Evolutionary conservation across 2,888 invertebrate genomes (phyloP).

Genomic region (Drosophila pseudotalamancana): DNA sequence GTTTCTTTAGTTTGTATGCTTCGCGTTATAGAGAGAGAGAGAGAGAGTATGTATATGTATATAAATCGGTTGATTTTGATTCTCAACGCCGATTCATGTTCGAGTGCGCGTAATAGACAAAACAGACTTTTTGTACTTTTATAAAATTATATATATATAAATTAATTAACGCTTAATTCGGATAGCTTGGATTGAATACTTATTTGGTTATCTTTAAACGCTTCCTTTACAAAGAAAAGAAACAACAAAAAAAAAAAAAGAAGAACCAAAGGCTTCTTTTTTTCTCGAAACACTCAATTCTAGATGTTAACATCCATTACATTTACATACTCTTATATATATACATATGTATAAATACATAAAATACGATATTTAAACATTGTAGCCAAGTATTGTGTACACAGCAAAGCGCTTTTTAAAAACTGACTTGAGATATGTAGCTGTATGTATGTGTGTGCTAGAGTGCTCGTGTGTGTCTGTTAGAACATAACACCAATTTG

Average conservation of each 20-base stretch:
- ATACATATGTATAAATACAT: slow-evolving; percentile 44
- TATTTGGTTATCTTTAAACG: slow-evolving; percentile 12
- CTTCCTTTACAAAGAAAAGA: slow-evolving; percentile 25
- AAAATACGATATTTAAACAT: slow-evolving; percentile 45
- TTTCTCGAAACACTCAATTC: slow-evolving; percentile 52
- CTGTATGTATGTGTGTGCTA: slow-evolving; percentile 10
- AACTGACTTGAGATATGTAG: slow-evolving; percentile 33
- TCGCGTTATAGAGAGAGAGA: slow-evolving; percentile 7
- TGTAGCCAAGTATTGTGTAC: slow-evolving; percentile 53
- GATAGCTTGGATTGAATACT: slow-evolving; percentile 36
- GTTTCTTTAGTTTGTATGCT: slow-evolving; percentile 40
- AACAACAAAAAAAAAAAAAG: slow-evolving; percentile 5
- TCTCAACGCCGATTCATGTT: slow-evolving; percentile 36
- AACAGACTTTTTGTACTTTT: slow-evolving; percentile 74
- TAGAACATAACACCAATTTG: slow-evolving; percentile 22
- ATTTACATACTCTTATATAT: slow-evolving; percentile 55
- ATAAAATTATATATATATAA: slow-evolving; percentile 62
- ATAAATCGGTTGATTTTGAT: slow-evolving; percentile 50
- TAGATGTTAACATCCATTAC: slow-evolving; percentile 73
- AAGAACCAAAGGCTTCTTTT: slow-evolving; percentile 42
- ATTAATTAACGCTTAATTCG: slow-evolving; percentile 66
- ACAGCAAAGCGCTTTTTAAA: slow-evolving; percentile 58
- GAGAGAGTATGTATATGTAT: slow-evolving; percentile 33
- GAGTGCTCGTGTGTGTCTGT: background rate
- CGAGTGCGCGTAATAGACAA: slow-evolving; percentile 30